phyloP scores from a whole-genome alignment of 2,888 invertebrate species.

The Eudemis profundana region DNA sequence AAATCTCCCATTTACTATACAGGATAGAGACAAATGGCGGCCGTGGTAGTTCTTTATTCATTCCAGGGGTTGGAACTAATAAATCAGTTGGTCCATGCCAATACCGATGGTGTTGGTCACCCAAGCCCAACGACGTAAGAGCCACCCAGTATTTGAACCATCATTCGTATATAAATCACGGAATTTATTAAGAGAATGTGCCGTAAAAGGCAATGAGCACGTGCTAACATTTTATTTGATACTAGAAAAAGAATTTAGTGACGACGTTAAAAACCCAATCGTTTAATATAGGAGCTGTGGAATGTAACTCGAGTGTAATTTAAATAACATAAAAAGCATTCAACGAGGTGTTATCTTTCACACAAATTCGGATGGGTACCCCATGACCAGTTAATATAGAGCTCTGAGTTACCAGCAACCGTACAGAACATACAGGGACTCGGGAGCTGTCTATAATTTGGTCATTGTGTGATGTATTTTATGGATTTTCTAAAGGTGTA shows the following conservation, averaged over 20 bases:
- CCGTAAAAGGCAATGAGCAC: conserved; percentile 30
- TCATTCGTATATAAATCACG: conserved; percentile 23
- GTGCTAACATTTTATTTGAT: conserved; percentile 39
- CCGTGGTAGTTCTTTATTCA: conserved; percentile 73
- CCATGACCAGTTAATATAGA: conserved; percentile 14
- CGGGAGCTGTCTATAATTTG: conserved; percentile 35
- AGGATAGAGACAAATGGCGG: conserved; percentile 79
- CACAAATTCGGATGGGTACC: conserved; percentile 43
- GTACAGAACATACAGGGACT: background rate
- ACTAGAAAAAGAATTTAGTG: conserved; percentile 34
- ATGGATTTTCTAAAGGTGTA: conserved; percentile 52
- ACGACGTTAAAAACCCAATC: conserved; percentile 38
- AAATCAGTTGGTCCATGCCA: conserved; percentile 66
- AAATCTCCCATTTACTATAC: conserved; percentile 78
- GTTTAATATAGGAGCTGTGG: conserved; percentile 52
- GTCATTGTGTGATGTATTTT: conserved; percentile 48
- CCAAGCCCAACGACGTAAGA: background rate
- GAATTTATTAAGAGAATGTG: conserved; percentile 24
- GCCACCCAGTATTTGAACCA: conserved; percentile 13
- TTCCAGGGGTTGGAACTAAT: conserved; percentile 67
- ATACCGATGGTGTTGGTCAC: conserved; percentile 56
- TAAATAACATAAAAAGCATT: conserved; percentile 48
- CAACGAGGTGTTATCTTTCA: conserved; percentile 50
- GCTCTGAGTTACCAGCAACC: background rate
- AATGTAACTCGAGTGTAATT: conserved; percentile 53